Conservation (phyloP, 1,140 invertebrate genomes). For the Trachymyrmex septentrionalis region DNA sequence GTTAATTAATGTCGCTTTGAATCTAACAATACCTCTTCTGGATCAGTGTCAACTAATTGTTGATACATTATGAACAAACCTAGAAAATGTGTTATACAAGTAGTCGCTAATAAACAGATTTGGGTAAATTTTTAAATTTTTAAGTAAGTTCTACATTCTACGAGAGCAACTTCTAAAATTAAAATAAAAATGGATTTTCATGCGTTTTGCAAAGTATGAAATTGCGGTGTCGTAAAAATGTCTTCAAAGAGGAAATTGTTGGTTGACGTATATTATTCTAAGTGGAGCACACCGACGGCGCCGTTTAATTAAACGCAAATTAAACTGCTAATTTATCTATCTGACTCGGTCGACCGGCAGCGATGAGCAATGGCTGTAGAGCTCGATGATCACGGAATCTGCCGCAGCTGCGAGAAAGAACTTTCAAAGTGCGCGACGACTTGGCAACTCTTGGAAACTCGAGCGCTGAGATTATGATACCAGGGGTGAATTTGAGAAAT, state of each 20-base stretch:
- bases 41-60: neutral
- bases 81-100: neutral
- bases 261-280: conserved; percentile 49
- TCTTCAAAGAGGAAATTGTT: neutral
- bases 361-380: conserved; percentile 61
- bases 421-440: conserved; percentile 64
- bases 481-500: conserved; percentile 51
- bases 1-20: conserved; percentile 16
- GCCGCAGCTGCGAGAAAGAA: conserved; percentile 69
- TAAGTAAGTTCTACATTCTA: neutral
- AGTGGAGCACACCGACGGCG: neutral
- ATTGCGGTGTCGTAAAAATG: conserved; percentile 32
- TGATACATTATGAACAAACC: conserved; percentile 21
- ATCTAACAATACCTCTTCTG: neutral
- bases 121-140: neutral
- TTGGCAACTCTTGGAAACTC: conserved; percentile 57
- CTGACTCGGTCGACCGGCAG: conserved; percentile 48
- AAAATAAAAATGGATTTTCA: neutral
- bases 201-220: neutral
- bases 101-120: neutral
- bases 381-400: conserved; percentile 62
- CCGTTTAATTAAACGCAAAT: conserved; percentile 72
- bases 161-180: neutral
- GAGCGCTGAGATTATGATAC: conserved; percentile 49
- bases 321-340: conserved; percentile 71